Evolutionary conservation across 2,797 vertebrate species (phyloP).

Genomic region (Gadopsis marmoratus): DNA sequence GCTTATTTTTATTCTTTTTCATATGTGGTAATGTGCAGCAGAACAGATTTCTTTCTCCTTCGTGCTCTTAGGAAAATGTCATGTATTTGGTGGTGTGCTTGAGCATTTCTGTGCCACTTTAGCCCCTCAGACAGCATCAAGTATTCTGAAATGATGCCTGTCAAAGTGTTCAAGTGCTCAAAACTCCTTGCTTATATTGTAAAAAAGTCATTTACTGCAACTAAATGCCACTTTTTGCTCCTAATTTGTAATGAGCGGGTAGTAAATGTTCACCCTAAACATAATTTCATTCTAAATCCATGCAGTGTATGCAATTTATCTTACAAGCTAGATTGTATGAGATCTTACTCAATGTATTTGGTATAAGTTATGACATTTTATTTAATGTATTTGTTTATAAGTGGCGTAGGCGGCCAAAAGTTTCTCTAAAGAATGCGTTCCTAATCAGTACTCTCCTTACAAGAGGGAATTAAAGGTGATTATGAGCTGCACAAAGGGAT

Average conservation of each 20-base stretch:
- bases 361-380: neutral
- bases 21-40: neutral
- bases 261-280: neutral
- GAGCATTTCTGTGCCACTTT: neutral
- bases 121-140: neutral
- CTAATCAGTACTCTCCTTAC: constrained; percentile 59
- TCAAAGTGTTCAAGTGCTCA: neutral
- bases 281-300: neutral
- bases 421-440: constrained; percentile 68
- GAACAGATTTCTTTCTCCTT: neutral
- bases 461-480: constrained; percentile 76
- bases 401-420: constrained; percentile 35
- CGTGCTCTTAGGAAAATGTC: neutral
- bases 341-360: neutral
- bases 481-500: constrained; percentile 71
- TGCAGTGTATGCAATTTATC: neutral
- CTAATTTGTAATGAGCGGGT: neutral
- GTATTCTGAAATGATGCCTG: neutral
- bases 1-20: constrained; percentile 32
- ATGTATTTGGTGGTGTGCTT: constrained; percentile 1
- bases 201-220: neutral
- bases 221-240: neutral
- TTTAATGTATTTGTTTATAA: constrained; percentile 22
- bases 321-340: neutral
- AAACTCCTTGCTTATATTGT: neutral